Base-by-base conservation (phyloP, 2,113 vertebrate species). In the Sprattus sprattus region DNA sequence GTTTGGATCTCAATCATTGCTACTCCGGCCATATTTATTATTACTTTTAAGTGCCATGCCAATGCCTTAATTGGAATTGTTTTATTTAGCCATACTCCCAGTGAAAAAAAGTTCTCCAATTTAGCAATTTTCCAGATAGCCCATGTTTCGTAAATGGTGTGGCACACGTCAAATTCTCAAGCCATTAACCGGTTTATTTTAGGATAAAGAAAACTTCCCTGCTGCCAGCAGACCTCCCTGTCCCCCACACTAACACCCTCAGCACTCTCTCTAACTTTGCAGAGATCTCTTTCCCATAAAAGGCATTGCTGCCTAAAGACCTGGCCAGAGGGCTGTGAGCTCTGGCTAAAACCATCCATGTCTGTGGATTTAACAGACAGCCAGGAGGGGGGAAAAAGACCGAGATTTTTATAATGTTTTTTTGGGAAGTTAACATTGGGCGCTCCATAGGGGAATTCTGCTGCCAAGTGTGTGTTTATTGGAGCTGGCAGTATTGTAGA, bases 271-370 rank as follows among this genome's bases (percentile, higher is more conserved):
- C 57, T 86, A 71, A 75, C 81, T 71, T 82, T 78, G 64, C 39
- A 32, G 22, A 86, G 82, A 84, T 84, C 78, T 88, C 64, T 88
- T 90, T 86, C 64, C 91, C 91, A 89, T 91, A 91, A 92, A 92
- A 90, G 90, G 89, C 83, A 84, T 85, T 84, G 80, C 82, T 84
- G 50, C 47, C 80, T 83, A 81, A 67, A 82, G 20, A 64, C 82
- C 85, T 54, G 45, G 75, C 47, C 86, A 85, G 49, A 52, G 54
- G 45, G 81, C 44, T 83, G 60, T 60, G 22, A 80, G 67, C 80
- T 64, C 20, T 84, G 88, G 85, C 85, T 60, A 57, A 45, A 83
- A 49, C 46, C 81, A 82, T 81, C 44, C 49, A 67, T 57, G 8
- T 71, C 82, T 54, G 80, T 75, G 71, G 57, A 57, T 39, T 83